phyloP scores from a whole-genome alignment of 2,113 vertebrate species.

The Procavia capensis region DNA sequence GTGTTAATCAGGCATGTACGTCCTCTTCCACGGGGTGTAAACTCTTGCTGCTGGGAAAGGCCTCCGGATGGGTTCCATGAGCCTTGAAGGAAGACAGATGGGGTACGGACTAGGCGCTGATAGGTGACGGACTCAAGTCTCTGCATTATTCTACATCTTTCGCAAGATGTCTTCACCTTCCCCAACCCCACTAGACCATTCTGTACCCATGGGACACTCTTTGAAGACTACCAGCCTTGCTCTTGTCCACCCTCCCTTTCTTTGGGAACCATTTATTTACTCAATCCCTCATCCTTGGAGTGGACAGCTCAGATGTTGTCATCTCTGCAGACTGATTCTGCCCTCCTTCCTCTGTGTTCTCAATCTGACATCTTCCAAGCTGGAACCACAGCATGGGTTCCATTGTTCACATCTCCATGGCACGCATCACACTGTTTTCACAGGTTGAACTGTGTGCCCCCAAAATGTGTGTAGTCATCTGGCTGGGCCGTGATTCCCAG shows the following conservation, averaged over 20 bases:
- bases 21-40: neutral
- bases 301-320: rapidly evolving
- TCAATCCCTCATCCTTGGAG: neutral
- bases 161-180: neutral
- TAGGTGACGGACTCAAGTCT: neutral
- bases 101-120: neutral
- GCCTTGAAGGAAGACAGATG: no score
- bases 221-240: rapidly evolving
- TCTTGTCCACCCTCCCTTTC: neutral
- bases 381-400: neutral
- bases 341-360: neutral
- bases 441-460: no score
- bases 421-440: neutral
- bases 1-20: neutral
- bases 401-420: neutral
- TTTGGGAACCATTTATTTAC: neutral
- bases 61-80: neutral
- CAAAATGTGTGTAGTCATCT: no score
- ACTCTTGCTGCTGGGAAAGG: neutral
- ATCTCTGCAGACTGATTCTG: neutral
- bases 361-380: neutral
- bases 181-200: neutral
- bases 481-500: no score
- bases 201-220: neutral
- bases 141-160: neutral